Percentiles rank a stretch among this genome's conserved stretches.
Evolutionary conservation across 2,797 vertebrate genomes (phyloP).

Genomic region (Xiphorhynchus erythropygius): DNA sequence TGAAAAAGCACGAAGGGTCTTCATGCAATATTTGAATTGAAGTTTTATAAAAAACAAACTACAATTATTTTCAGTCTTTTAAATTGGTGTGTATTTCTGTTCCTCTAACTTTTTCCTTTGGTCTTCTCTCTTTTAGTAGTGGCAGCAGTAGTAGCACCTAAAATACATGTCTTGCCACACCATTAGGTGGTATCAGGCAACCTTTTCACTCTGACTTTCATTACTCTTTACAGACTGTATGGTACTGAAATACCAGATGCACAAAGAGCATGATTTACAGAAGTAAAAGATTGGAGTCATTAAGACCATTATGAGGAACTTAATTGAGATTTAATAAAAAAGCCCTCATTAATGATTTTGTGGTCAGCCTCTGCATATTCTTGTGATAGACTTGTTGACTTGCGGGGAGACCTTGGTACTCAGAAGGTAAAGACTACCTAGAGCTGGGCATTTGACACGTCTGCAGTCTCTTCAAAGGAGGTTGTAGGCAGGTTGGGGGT

Average conservation of each 20-base stretch:
- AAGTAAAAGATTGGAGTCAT: neutral
- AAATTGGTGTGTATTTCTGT: neutral
- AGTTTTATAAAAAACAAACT: constrained; percentile 7
- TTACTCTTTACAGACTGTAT: neutral
- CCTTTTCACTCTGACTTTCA: neutral
- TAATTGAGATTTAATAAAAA: neutral
- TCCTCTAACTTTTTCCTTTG: neutral
- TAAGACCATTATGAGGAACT: constrained; percentile 42
- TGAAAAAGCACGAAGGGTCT: constrained; percentile 33
- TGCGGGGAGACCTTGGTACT: constrained; percentile 53
- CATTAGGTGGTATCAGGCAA: neutral
- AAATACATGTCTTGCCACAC: neutral
- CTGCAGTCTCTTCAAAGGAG: neutral
- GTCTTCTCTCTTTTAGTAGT: constrained; percentile 2
- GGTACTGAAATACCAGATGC: constrained; percentile 14
- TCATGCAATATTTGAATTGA: constrained; percentile 42
- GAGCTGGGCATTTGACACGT: neutral
- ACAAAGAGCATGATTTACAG: neutral
- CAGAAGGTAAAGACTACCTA: constrained; percentile 3
- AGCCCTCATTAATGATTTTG: neutral
- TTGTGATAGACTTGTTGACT: neutral
- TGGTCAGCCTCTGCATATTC: constrained; percentile 11
- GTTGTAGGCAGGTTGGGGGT: neutral
- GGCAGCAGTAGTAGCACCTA: neutral
- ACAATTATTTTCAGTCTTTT: neutral